Evolutionary conservation across 2,113 vertebrate species (phyloP), one percentile per base, ranked within the genome.

Genomic region (Malurus melanocephalus): DNA sequence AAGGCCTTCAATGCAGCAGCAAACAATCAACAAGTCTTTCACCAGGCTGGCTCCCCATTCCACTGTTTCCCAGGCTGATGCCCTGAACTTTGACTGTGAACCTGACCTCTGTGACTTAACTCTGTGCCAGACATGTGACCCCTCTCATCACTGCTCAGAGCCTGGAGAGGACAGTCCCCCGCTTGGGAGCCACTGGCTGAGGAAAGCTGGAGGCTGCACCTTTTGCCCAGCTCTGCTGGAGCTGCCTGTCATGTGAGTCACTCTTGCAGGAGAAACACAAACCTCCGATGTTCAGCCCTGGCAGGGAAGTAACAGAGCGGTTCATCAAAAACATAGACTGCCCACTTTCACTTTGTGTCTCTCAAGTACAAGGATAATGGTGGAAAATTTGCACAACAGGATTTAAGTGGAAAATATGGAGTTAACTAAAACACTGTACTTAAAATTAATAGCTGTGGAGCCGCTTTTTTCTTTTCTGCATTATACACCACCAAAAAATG

Each of bases 71-170:
- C 83, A 75, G 43, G 71, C 23, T 55, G 48, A 71, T 1, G 3
- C 23, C 35, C 55, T 33, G 22, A 57, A 71, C 30, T 35, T 14
- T 12, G 73, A 28, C 33, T 45, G 21, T 11, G 32, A 87, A 35
- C 40, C 80, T 62, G 79, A 67, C 53, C 48, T 45, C 71, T 21
- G 4, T 17, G 22, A 45, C 15, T 52, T 22, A 33, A 33, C 30
- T 61, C 45, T 75, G 22, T 5, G n/a, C 20, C 23, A 33, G 51
- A 28, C 55, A 30, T 0, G 0, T 7, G 52, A 52, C 8, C 32
- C 19, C 35, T 11, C 43, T 56, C 3, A 4, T 45, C 33, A 43
- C 42, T 21, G 26, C 66, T 35, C 28, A 10, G 56, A 56, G 30
- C 10, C 27, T 68, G 1, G 1, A 27, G 27, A 19, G 13, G 28